phyloP scores from a whole-genome alignment of 2,888 invertebrate genomes.

The Lasioglossum pauxillum region DNA sequence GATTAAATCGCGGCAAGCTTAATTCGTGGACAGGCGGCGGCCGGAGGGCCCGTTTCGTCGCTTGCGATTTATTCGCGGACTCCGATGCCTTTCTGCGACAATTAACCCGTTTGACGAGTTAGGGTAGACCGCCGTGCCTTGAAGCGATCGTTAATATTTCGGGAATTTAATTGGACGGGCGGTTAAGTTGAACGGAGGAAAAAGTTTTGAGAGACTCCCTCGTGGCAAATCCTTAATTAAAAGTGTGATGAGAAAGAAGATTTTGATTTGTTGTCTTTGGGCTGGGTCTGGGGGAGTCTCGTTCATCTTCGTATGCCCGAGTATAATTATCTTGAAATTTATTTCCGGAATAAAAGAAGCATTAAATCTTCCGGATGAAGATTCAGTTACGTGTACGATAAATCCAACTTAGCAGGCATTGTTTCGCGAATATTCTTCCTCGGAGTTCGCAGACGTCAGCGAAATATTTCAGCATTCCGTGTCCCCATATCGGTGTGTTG shows the following conservation, averaged over 20 bases:
- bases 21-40: neutral
- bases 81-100: neutral
- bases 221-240: neutral
- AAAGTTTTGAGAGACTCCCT: neutral
- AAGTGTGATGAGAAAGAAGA: neutral
- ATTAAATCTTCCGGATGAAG: neutral
- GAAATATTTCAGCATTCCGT: neutral
- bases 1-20: constrained; percentile 30
- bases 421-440: neutral
- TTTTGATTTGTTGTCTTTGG: neutral
- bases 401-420: neutral
- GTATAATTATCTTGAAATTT: neutral
- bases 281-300: neutral
- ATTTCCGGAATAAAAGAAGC: neutral
- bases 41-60: neutral
- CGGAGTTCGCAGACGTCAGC: neutral
- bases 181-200: neutral
- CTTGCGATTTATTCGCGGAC: constrained; percentile 3
- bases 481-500: neutral
- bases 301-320: neutral
- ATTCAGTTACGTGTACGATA: neutral
- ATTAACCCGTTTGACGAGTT: neutral
- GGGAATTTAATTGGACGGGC: neutral
- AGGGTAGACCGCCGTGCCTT: neutral
- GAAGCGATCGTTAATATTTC: neutral